Conservation (phyloP, 2,113 vertebrate species). For the Benitochromis conjunctus region DNA sequence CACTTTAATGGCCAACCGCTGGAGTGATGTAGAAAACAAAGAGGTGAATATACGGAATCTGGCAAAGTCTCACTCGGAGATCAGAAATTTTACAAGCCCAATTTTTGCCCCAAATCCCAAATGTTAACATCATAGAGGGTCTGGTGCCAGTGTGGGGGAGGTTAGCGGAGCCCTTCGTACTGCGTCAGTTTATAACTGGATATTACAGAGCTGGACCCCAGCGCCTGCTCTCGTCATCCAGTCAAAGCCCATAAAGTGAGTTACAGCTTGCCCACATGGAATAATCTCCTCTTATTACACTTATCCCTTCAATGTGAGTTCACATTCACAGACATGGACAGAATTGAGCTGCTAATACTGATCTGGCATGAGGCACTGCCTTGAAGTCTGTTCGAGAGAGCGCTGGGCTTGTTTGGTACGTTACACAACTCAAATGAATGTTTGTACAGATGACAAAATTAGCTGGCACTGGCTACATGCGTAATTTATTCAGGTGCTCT, state of each 20-base stretch:
- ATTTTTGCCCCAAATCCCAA: conserved; percentile 42
- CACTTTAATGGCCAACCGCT: not conserved
- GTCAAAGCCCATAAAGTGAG: conserved; percentile 58
- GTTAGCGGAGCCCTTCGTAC: conserved; percentile 21
- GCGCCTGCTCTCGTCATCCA: conserved; percentile 52
- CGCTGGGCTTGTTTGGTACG: not conserved
- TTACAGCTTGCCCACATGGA: conserved; percentile 51
- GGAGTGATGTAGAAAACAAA: conserved; percentile 52
- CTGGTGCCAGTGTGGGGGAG: conserved; percentile 26
- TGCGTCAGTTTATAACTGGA: conserved; percentile 49
- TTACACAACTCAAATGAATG: not conserved
- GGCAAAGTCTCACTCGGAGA: conserved; percentile 2
- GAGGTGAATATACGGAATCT: conserved; percentile 19
- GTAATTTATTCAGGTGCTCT: not conserved
- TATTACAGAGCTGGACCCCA: conserved; percentile 51
- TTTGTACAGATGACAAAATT: not conserved
- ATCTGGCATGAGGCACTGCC: conserved; percentile 16
- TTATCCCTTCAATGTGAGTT: conserved; percentile 41
- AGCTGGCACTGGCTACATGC: not conserved
- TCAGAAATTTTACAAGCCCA: conserved; percentile 29
- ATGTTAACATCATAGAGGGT: conserved; percentile 44
- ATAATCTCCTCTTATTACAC: conserved; percentile 62
- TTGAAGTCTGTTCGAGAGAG: not conserved
- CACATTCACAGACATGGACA: conserved; percentile 37
- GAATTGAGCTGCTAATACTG: conserved; percentile 30